Evolutionary conservation across 92 coral and sea anemone genomes (phyloP).

Genomic region (Porites evermanni): DNA sequence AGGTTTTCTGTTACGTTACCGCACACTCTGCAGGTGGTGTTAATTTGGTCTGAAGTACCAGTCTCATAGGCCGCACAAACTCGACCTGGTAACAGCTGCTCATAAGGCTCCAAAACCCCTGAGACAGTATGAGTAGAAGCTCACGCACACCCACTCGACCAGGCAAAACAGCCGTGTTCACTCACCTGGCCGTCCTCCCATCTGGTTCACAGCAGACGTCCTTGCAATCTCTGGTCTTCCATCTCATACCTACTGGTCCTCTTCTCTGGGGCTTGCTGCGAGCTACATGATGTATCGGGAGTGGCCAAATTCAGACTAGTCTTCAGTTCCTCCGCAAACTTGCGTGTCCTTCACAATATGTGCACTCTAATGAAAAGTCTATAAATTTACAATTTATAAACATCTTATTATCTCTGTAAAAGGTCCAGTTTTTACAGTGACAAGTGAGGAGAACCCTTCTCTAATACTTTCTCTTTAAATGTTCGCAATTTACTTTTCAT

Average conservation of each 20-base stretch:
- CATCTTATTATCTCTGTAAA: too few species aligned
- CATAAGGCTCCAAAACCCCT: not conserved
- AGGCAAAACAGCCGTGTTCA: too few species aligned
- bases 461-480: constrained; percentile 42
- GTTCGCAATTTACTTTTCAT: constrained; percentile 28
- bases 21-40: not conserved
- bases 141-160: not conserved
- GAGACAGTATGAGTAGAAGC: not conserved
- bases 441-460: not conserved
- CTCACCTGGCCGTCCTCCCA: too few species aligned
- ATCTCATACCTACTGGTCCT: not conserved
- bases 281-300: not conserved
- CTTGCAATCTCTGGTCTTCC: not conserved
- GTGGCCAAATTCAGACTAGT: not conserved
- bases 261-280: not conserved
- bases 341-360: not conserved
- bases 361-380: too few species aligned
- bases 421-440: too few species aligned
- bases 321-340: too few species aligned
- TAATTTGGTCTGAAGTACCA: not conserved
- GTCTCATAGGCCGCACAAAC: not conserved
- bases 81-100: not conserved
- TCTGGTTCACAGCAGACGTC: too few species aligned
- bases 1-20: not conserved
- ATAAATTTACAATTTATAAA: too few species aligned